Percentiles rank a stretch among this genome's conserved stretches.
These are phyloP conservation scores for Yponomeuta evonymella DNA, from an alignment of 2,888 invertebrate species.

Conservation along the genomic window DNA sequence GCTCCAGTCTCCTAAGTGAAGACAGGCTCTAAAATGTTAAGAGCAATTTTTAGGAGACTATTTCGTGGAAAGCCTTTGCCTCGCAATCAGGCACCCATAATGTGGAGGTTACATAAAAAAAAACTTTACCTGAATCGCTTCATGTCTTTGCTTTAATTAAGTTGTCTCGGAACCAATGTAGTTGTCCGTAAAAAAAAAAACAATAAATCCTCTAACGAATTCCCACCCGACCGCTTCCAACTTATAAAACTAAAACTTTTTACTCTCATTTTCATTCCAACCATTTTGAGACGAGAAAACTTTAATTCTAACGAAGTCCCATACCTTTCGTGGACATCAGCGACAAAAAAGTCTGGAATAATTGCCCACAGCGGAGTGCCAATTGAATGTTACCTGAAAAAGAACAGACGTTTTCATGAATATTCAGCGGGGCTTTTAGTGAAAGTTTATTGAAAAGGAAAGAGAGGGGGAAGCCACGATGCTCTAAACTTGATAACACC, in stretches of 20 bases:
- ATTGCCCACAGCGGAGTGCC: constrained; percentile 45
- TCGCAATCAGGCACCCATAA: too few species aligned
- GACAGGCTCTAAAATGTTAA: too few species aligned
- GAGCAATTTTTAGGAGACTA: too few species aligned
- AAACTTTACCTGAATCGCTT: too few species aligned
- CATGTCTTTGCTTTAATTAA: too few species aligned
- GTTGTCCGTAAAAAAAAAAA: too few species aligned
- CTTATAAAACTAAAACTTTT: neutral
- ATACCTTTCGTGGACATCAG: constrained; percentile 15
- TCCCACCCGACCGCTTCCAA: neutral
- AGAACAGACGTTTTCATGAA: constrained; percentile 67
- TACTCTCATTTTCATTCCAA: neutral
- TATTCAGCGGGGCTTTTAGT: constrained; percentile 67
- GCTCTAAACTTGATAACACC: neutral
- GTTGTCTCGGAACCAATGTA: too few species aligned
- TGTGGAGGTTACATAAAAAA: too few species aligned
- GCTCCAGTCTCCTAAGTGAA: too few species aligned
- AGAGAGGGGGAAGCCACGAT: neutral
- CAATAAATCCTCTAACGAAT: too few species aligned
- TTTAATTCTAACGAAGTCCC: constrained; percentile 45
- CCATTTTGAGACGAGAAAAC: constrained; percentile 23
- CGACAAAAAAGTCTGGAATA: constrained; percentile 25
- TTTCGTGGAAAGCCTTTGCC: too few species aligned
- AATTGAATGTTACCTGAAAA: constrained; percentile 56
- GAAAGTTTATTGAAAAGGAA: constrained; percentile 61